phyloP scores from a whole-genome alignment of 2,888 invertebrate species.

The Drymonia ruficornis region DNA sequence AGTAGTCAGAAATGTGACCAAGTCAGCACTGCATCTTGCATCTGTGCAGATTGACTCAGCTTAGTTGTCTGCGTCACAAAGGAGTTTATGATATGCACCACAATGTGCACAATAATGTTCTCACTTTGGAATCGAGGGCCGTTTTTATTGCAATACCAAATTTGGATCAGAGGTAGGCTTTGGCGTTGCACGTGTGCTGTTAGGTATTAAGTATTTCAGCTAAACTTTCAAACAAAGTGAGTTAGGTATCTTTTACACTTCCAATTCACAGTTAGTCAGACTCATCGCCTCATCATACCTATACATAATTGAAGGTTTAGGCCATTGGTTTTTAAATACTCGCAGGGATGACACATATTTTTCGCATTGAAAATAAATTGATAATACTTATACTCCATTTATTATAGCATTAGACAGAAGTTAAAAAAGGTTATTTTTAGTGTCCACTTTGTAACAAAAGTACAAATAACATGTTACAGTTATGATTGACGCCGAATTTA shows the following conservation, averaged over 20 bases:
- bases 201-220: conserved; percentile 1
- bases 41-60: conserved; percentile 46
- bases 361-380: background rate
- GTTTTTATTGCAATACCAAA: conserved; percentile 3
- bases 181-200: conserved; percentile 1
- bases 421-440: no score
- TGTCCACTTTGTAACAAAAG: no score
- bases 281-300: background rate
- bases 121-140: background rate
- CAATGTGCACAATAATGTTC: background rate
- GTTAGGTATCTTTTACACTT: background rate
- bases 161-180: conserved; percentile 3
- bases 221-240: background rate
- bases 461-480: no score
- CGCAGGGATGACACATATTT: background rate
- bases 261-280: background rate
- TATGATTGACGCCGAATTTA: no score
- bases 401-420: no score
- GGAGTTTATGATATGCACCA: conserved; percentile 29
- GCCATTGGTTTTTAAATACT: background rate
- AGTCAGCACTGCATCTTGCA: conserved; percentile 41
- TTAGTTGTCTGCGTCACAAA: conserved; percentile 43
- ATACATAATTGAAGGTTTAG: background rate
- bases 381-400: no score
- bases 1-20: conserved; percentile 27